Evolutionary conservation across 1,140 invertebrate species (phyloP).

Genomic region (Ceratosolen solmsi): DNA sequence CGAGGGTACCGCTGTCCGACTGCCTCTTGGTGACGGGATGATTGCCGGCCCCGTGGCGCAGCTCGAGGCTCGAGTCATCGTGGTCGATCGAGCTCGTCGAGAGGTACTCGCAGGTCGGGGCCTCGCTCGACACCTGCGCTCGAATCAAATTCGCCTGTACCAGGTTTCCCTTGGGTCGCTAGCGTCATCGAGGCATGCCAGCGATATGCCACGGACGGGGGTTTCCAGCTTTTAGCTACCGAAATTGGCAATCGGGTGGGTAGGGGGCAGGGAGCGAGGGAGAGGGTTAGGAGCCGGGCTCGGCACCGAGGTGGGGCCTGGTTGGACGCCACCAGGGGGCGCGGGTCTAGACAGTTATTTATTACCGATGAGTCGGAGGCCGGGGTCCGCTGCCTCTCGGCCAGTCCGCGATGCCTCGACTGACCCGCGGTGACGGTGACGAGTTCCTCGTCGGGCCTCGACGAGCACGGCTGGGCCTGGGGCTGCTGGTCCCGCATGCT

Average conservation of each 20-base stretch:
- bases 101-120: conserved; percentile 79
- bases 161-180: too few relatives aligned
- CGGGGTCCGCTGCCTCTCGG: conserved; percentile 54
- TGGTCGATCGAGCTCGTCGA: conserved; percentile 79
- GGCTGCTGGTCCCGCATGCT: conserved; percentile 81
- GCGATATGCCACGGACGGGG: too few relatives aligned
- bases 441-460: not conserved
- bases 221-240: not conserved
- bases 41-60: conserved; percentile 62
- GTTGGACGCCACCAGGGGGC: too few relatives aligned
- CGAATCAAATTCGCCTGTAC: not conserved
- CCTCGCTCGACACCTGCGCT: conserved; percentile 66
- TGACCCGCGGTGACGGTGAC: conserved; percentile 40
- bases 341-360: not conserved
- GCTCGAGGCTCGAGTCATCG: conserved; percentile 69
- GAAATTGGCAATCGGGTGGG: too few relatives aligned
- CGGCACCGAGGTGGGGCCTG: too few relatives aligned
- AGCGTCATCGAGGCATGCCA: too few relatives aligned
- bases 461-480: not conserved
- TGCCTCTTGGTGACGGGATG: conserved; percentile 67
- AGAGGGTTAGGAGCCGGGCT: not conserved
- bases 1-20: conserved; percentile 73
- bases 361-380: conserved; percentile 63
- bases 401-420: not conserved
- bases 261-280: too few relatives aligned